Evolutionary conservation across 2,888 invertebrate species (phyloP).

Genomic region (Malacosoma neustria): DNA sequence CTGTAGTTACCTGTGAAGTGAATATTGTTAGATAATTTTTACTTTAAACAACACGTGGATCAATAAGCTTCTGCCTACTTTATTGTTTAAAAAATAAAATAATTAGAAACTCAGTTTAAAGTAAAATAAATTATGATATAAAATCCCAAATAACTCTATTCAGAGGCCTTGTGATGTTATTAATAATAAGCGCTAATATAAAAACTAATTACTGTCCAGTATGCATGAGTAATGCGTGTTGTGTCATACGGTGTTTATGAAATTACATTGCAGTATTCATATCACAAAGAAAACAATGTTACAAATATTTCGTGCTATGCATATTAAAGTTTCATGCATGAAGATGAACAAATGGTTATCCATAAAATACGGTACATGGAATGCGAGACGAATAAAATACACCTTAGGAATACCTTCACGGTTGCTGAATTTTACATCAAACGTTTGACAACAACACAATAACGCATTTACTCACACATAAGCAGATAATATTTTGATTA

Average conservation of each 20-base stretch:
- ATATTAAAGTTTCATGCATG: conserved; percentile 43
- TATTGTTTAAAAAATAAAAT: conserved; percentile 20
- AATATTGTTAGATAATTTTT: conserved; percentile 48
- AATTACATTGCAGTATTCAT: conserved; percentile 32
- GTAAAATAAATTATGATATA: conserved; percentile 28
- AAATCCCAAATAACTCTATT: conserved; percentile 73
- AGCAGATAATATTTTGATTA: conserved; percentile 59
- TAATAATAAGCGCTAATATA: conserved; percentile 39
- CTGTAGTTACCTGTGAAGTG: conserved; percentile 87
- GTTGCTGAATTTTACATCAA: conserved; percentile 32
- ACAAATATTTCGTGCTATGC: conserved; percentile 39
- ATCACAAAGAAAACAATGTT: conserved; percentile 33
- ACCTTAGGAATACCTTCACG: conserved; percentile 30
- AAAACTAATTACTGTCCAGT: conserved; percentile 53
- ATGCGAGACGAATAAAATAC: conserved; percentile 25
- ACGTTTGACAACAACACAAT: conserved; percentile 54
- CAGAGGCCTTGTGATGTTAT: conserved; percentile 66
- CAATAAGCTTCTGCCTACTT: neutral
- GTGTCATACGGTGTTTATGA: conserved; percentile 47
- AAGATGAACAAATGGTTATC: conserved; percentile 33
- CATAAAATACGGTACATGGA: conserved; percentile 29
- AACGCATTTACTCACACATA: conserved; percentile 74
- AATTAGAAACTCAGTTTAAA: conserved; percentile 22
- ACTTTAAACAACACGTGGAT: conserved; percentile 23
- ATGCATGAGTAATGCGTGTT: conserved; percentile 73